phyloP scores from a whole-genome alignment of 92 coral and sea anemone species.

The Actinostola sp. region DNA sequence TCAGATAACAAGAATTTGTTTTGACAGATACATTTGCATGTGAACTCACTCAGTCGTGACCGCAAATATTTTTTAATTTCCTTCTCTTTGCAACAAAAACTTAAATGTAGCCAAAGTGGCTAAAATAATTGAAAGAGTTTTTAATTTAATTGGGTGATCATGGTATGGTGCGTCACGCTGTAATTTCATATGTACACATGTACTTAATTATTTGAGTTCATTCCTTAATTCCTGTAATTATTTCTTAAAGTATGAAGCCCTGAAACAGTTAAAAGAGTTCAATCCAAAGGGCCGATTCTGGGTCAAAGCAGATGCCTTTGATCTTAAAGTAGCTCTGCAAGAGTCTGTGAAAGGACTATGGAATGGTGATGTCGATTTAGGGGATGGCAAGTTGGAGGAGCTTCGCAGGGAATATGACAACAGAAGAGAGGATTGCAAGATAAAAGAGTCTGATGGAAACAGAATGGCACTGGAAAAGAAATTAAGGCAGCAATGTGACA shows the following conservation, averaged over 20 bases:
- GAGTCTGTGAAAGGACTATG: slow-evolving; percentile 32
- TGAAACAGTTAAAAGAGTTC: slow-evolving; percentile 25
- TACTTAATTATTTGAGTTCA: background rate
- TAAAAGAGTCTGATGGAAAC: background rate
- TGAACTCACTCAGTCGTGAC: too few relatives aligned
- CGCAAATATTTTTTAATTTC: too few relatives aligned
- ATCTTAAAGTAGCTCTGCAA: slow-evolving; percentile 37
- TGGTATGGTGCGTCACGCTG: background rate
- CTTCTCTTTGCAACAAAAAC: too few relatives aligned
- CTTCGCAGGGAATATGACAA: slow-evolving; percentile 1
- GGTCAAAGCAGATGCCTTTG: slow-evolving; percentile 49
- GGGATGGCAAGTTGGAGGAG: slow-evolving; percentile 28
- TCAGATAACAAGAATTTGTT: too few relatives aligned
- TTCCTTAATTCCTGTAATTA: background rate
- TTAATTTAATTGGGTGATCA: too few relatives aligned
- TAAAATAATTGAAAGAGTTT: too few relatives aligned
- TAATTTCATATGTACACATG: background rate
- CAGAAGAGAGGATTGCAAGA: background rate
- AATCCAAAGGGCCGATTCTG: slow-evolving; percentile 43
- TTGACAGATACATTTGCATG: too few relatives aligned
- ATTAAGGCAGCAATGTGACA: background rate
- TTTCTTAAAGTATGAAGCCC: slow-evolving; percentile 26
- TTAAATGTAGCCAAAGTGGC: too few relatives aligned
- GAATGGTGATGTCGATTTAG: slow-evolving; percentile 50
- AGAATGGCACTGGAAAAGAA: background rate